Conservation (phyloP, 2,797 vertebrate species). For the Galaxias olidus region DNA sequence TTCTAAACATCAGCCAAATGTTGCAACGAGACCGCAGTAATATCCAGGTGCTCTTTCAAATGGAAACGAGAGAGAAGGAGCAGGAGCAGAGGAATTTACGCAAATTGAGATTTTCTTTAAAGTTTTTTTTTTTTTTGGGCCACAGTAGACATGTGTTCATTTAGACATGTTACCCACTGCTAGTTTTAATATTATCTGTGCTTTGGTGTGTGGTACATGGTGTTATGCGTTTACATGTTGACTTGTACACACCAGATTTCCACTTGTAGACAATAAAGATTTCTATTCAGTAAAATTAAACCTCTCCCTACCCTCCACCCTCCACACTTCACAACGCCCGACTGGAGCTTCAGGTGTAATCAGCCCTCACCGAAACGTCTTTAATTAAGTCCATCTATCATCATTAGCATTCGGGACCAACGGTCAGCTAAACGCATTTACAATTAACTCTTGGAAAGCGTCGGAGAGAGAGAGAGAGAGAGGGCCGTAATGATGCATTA, state of each 20-base stretch:
- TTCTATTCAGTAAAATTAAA: constrained; percentile 9
- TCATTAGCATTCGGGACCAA: constrained; percentile 72
- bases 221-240: too few relatives aligned
- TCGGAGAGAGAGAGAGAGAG: constrained; percentile 53
- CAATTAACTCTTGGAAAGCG: constrained; percentile 71
- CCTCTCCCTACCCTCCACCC: neutral
- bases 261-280: too few relatives aligned
- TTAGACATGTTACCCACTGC: too few relatives aligned
- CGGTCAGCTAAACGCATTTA: constrained; percentile 67
- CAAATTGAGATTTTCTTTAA: neutral
- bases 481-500: constrained; percentile 58
- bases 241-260: too few relatives aligned
- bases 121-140: neutral
- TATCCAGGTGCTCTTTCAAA: constrained; percentile 48
- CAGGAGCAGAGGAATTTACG: constrained; percentile 29
- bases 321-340: constrained; percentile 32
- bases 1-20: neutral
- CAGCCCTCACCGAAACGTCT: constrained; percentile 74
- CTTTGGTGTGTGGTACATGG: too few relatives aligned
- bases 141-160: too few relatives aligned
- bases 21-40: constrained; percentile 25
- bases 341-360: constrained; percentile 72
- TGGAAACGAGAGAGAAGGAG: constrained; percentile 38
- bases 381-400: constrained; percentile 83
- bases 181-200: too few relatives aligned